Evolutionary conservation across 1,140 invertebrate species (phyloP).

Genomic region (Triops longicaudatus): DNA sequence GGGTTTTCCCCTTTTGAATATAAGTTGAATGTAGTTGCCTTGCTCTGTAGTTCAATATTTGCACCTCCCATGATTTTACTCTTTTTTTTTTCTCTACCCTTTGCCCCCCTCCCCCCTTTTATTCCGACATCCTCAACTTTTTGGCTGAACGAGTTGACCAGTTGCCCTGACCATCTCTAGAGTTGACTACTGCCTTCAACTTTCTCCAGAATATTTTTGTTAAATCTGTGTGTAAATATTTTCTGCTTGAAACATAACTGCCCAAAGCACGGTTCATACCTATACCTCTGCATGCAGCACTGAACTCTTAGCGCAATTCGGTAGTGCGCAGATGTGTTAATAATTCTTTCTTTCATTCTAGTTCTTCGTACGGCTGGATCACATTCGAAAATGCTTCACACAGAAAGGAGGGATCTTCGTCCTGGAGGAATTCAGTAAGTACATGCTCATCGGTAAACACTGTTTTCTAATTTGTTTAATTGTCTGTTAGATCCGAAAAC

Average conservation of each 20-base stretch:
- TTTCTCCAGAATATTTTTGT: conserved; percentile 26
- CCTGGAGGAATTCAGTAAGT: conserved; percentile 97
- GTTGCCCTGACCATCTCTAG: conserved; percentile 30
- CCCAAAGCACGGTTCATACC: neutral
- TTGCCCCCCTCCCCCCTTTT: neutral
- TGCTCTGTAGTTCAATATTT: conserved; percentile 5
- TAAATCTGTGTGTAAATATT: conserved; percentile 27
- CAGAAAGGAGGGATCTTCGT: conserved; percentile 98
- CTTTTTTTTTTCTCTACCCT: neutral
- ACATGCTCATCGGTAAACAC: neutral
- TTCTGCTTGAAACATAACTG: neutral
- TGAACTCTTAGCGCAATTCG: neutral
- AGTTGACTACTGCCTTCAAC: conserved; percentile 29
- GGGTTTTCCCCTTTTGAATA: neutral
- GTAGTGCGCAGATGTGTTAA: neutral
- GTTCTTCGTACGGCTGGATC: conserved; percentile 98
- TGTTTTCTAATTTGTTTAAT: neutral
- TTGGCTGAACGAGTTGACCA: conserved; percentile 26
- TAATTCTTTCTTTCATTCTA: conserved; percentile 47
- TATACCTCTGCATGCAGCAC: neutral
- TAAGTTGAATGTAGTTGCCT: conserved; percentile 4
- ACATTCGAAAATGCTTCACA: conserved; percentile 98
- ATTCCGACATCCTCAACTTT: conserved; percentile 10
- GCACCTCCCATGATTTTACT: neutral
- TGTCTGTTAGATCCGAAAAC: conserved; percentile 88